Evolutionary conservation across 2,888 invertebrate genomes (phyloP), one percentile per base, ranked within the genome.

Genomic region (Platerodrilus igneus): DNA sequence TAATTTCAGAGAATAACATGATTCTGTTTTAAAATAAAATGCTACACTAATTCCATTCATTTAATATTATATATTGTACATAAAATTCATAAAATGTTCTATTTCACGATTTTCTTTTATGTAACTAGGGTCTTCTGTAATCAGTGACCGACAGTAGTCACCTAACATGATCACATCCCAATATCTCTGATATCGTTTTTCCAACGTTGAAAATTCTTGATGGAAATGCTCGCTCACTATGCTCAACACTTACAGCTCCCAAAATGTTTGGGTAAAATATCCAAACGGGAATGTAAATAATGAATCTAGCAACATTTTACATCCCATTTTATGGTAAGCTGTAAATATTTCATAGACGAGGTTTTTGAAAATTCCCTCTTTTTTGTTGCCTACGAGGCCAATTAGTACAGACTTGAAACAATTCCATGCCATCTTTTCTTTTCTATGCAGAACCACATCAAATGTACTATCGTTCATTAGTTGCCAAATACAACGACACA

Each of bases 221-320:
- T 64, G 60, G 42, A 62, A 63, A 27, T n/a, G n/a, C n/a, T n/a
- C 60, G 43, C 45, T 59, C n/a, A 19, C 57, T 55, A 23, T 64
- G 61, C 34, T 63, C 59, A 37, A 59, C 61, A 38, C 55, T 56
- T 6, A 53, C 47, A 27, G 41, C 51, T 20, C 53, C 56, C 17
- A 56, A 44, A 43, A 60, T 63, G 48, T 56, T 47, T 17, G 57
- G 57, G 51, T 65, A 62, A n/a, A n/a, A 45, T 47, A 28, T 59
- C 47, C 22, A 60, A 27, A 31, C 58, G 59, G 11, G 47, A 50
- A 31, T 50, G 37, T 17, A 59, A 49, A 39, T 52, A 57, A 47
- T 59, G 58, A 14, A 59, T 48, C 41, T 58, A 56, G 28, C 14
- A 41, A 48, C 57, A 60, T 63, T 13, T 46, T 42, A 64, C 9